Evolutionary conservation across 2,888 invertebrate species (phyloP).

Genomic region (Limnephilus auricula): DNA sequence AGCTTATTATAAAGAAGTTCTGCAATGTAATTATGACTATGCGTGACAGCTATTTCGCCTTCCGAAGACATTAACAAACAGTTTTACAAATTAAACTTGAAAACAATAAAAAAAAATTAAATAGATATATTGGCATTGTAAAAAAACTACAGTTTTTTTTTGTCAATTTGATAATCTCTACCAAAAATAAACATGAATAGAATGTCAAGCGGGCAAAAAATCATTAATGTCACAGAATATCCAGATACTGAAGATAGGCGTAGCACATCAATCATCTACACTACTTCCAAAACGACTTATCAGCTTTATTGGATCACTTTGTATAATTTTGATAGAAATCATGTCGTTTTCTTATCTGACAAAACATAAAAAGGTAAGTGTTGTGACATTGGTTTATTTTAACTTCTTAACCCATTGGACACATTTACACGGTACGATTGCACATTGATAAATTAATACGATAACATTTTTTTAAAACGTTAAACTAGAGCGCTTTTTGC

Average conservation of each 20-base stretch:
- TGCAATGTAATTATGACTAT: no score
- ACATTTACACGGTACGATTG: neutral
- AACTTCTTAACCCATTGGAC: neutral
- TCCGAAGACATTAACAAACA: no score
- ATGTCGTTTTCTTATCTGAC: conserved; percentile 11
- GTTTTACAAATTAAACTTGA: no score
- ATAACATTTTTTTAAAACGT: neutral
- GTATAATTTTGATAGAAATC: neutral
- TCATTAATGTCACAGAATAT: neutral
- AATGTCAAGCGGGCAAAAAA: neutral
- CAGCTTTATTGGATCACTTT: neutral
- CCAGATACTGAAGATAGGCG: neutral
- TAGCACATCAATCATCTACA: neutral
- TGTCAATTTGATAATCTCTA: neutral
- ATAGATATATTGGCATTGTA: neutral
- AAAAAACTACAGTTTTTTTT: neutral
- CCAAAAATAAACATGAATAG: neutral
- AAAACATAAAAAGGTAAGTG: neutral
- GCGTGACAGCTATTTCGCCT: no score
- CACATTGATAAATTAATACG: neutral
- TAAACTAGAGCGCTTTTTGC: neutral
- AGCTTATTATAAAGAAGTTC: no score
- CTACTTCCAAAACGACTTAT: neutral
- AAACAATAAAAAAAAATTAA: no score
- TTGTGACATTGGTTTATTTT: conserved; percentile 8